phyloP scores from a whole-genome alignment of 2,113 vertebrate species.

The Columbina picui region DNA sequence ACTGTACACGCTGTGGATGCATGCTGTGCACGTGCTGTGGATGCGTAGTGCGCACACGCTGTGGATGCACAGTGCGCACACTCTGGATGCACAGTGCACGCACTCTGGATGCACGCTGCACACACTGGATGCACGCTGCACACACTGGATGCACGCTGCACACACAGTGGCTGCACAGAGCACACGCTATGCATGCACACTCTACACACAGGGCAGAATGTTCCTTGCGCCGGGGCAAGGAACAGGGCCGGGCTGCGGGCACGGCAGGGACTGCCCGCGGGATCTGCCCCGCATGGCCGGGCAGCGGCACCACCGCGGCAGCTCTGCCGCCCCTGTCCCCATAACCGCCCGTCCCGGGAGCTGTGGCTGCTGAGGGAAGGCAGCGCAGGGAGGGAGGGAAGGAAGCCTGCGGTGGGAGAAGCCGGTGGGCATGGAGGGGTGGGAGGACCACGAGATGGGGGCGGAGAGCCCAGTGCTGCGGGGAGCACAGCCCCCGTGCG shows the following conservation, averaged over 20 bases:
- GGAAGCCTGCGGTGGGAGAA: neutral
- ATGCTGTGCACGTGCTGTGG: too few relatives aligned
- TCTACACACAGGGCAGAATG: too few relatives aligned
- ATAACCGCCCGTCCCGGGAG: neutral
- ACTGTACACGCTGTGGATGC: neutral
- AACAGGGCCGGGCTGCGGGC: neutral
- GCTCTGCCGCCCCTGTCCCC: neutral
- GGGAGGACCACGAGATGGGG: neutral
- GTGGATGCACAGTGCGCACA: neutral
- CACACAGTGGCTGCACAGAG: too few relatives aligned
- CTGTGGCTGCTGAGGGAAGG: neutral
- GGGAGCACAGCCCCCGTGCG: too few relatives aligned
- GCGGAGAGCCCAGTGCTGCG: neutral
- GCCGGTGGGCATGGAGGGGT: too few relatives aligned
- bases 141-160: too few relatives aligned
- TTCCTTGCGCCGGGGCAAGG: too few relatives aligned
- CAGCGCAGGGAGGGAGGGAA: neutral
- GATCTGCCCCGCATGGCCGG: neutral
- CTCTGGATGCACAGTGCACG: too few relatives aligned
- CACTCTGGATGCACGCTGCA: too few relatives aligned
- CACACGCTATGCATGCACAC: too few relatives aligned
- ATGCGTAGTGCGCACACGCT: too few relatives aligned
- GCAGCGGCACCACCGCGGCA: neutral
- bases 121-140: too few relatives aligned
- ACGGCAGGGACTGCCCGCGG: neutral